Evolutionary conservation across 2,888 invertebrate species (phyloP), one percentile per base, ranked within the genome.

Genomic region (Aspidapion aeneum): DNA sequence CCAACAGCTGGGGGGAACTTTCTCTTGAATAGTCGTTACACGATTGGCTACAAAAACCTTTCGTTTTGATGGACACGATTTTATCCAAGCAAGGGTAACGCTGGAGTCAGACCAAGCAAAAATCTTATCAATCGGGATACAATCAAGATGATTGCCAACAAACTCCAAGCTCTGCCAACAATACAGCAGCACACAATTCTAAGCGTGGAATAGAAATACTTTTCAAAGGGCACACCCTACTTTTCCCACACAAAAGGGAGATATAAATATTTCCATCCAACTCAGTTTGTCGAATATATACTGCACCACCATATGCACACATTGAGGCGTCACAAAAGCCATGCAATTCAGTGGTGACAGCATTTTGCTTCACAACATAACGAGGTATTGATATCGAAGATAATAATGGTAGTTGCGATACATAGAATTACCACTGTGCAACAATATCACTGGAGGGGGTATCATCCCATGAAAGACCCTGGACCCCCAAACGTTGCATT

Each of bases 31-130:
- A 12, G 62, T 22, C 7, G 54, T 22, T 1, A 65, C 65, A 18
- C 65, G n/a, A 52, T 65, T 65, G 1, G 58, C 56, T 2, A 65
- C 61, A 22, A 63, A 63, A 1, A 58, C 57, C 21, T 57, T 63
- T 55, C 63, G 63, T 1, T 35, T 35, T n/a, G 21, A 2, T 18
- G 65, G 55, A 5, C 19, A 20, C 0, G 57, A 50, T 9, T 57
- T 59, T 1, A 65, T 7, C 62, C 62, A 65, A 50, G 19, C 7
- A 0, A 58, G 20, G 21, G 55, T 62, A 1, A 65, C 49, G 9
- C 18, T 16, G 2, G 58, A 63, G 55, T 61, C 63, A 12, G 60
- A 55, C 61, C 63, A 65, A 51, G 50, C 60, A n/a, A 20, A 59
- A 7, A 59, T 35, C 1, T 22, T 18, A 3, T 58, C 55, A 59